Base-by-base conservation (phyloP, 2,888 invertebrate species). In the Rhingia campestris region DNA sequence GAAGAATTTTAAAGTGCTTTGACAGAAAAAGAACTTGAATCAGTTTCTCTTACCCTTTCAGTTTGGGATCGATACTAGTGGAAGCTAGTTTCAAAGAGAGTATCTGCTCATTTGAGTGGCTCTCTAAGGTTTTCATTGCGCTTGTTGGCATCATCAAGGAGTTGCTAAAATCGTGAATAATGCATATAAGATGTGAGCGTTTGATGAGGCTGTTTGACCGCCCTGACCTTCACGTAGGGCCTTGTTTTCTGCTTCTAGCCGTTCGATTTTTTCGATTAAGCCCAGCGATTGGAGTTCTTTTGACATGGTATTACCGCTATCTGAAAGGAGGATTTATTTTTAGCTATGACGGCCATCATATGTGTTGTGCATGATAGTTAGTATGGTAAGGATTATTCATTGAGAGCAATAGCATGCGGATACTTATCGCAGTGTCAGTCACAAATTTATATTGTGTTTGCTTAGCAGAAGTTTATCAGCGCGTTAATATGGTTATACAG, bases 191-290 rank as follows among this genome's bases (percentile, higher is more conserved):
- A 61, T 35, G 12, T 43, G 37, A 45, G 51, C 61, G 10, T 54
- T 47, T 6, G 6, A 32, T 33, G 4, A 14, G 0, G 94, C 93
- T 9, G 94, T 94, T 81, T 94, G 93, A 79, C 95, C 95, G 3
- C 93, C 93, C 87, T 94, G 93, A 73, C 93, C 93, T 88, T 94
- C 93, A 41, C 95, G 92, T 81, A 98, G 91, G 88, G 96, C 93
- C 88, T 96, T 96, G 90, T 98, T 98, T 91, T 99, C 98, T 88
- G 96, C 96, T 89, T 98, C 96, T n/a, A 98, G 91, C 33, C 96
- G 93, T 73, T 97, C 93, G 22, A 98, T 91, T 86, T 95, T 95
- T 89, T 98, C 97, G 89, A 96, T 96, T 88, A 94, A 90, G 70
- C 95, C 95, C 32, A 94, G 93, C 0, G 97, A 95, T 49, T 97